phyloP scores from a whole-genome alignment of 2,113 vertebrate species.

The Pavo muticus region DNA sequence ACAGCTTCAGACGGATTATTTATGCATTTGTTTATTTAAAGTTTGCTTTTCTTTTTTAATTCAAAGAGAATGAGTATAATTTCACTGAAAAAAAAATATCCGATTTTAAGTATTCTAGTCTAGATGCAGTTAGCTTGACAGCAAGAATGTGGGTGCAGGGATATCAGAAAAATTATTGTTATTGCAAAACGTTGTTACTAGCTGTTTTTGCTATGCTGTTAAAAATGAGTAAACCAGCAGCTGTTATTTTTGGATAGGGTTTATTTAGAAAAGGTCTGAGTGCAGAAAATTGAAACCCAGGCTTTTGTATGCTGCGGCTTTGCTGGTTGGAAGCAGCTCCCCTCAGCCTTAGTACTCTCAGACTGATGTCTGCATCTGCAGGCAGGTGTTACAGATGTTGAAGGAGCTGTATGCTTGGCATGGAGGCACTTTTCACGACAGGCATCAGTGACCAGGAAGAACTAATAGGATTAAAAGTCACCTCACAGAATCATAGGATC shows the following conservation, averaged over 20 bases:
- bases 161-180: background rate
- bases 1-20: background rate
- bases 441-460: background rate
- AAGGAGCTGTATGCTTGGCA: accelerated
- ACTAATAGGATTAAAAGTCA: background rate
- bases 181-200: background rate
- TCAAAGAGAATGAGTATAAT: background rate
- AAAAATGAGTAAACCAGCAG: background rate
- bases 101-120: background rate
- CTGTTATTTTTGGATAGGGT: background rate
- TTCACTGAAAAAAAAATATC: background rate
- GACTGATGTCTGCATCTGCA: background rate
- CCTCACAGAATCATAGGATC: background rate
- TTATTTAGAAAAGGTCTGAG: background rate
- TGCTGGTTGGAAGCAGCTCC: background rate
- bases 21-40: slow-evolving; percentile 1
- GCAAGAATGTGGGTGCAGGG: background rate
- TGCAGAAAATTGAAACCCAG: background rate
- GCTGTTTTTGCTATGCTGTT: background rate
- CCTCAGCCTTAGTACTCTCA: accelerated
- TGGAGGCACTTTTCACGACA: background rate
- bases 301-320: background rate
- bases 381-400: background rate
- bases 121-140: background rate
- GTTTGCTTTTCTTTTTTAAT: background rate